Evolutionary conservation across 2,113 vertebrate species (phyloP), one percentile per base, ranked within the genome.

Genomic region (Pimephales promelas): DNA sequence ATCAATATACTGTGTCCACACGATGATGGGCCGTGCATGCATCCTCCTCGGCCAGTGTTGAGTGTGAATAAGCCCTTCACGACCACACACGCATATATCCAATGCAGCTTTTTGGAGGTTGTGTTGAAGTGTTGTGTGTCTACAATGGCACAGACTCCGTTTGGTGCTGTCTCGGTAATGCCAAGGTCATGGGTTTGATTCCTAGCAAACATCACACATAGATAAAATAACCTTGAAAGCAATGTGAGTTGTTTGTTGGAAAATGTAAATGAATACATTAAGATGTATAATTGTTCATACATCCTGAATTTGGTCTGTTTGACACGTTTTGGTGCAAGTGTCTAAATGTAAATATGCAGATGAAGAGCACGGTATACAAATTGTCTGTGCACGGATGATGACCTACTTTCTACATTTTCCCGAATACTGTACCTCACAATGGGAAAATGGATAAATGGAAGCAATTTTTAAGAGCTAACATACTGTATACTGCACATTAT

Each of bases 1-100:
- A 72, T 83, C 87, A 68, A 84, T 89, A 86, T 79, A 68, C n/a
- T 31, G 56, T 57, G 57, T 84, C 52, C 52, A 71, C 43, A 78
- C 2, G 64, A 70, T 81, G 62, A 81, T 70, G 62, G 62, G 74
- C 28, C 6, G 13, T 57, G 40, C n/a, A 20, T 83, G 56, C 4
- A 18, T 18, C 43, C 36, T 45, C 52, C 36, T 62, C 52, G 4
- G 24, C n/a, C 18, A 31, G 10, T 43, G 66, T 40, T 57, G 31
- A 82, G 40, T 82, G 47, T 40, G 66, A 52, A 54, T 14, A 47
- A 66, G 73, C 73, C 72, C 14, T 66, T 54, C 28, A 52, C 10
- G 18, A 16, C 16, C 52, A 26, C 49, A 40, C 49, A 59, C 66
- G 31, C 28, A 3, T 47, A 34, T 56, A 75, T 45, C 28, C 47